Percentiles rank a stretch among this genome's conserved stretches.
Conservation (phyloP, 2,113 vertebrate species). For the Piliocolobus tephrosceles region DNA sequence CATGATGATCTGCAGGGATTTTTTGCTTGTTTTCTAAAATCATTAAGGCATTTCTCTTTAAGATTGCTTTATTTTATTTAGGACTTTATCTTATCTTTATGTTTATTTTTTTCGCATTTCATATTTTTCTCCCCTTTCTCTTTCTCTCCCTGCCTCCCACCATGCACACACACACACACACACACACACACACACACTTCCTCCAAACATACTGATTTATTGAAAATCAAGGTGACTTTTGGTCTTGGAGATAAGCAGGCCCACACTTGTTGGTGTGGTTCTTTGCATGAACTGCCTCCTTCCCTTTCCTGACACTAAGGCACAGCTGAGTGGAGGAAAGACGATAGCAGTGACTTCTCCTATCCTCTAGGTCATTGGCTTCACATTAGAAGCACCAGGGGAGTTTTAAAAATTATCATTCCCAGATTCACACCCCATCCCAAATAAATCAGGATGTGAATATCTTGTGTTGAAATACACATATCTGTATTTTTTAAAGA, state of each 20-base stretch:
- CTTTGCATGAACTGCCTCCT: background rate
- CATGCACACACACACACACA: background rate
- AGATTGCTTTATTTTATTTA: constrained; percentile 39
- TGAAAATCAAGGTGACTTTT: constrained; percentile 32
- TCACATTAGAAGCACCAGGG: background rate
- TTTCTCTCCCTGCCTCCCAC: background rate
- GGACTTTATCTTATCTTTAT: background rate
- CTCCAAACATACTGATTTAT: constrained; percentile 22
- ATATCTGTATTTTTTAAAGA: background rate
- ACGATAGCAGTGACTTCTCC: background rate
- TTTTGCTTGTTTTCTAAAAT: background rate
- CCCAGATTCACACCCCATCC: background rate
- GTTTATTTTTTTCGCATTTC: background rate
- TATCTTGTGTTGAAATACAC: background rate
- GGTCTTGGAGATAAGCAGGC: background rate
- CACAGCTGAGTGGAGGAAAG: background rate
- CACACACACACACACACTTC: background rate
- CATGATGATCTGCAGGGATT: background rate
- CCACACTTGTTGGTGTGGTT: constrained; percentile 4
- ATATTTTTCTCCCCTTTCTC: background rate
- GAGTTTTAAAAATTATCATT: constrained; percentile 4
- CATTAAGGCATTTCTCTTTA: background rate
- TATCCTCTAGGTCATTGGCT: background rate
- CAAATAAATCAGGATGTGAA: background rate
- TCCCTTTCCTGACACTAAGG: background rate